phyloP scores from a whole-genome alignment of 2,888 invertebrate genomes.

The Thyatira batis region DNA sequence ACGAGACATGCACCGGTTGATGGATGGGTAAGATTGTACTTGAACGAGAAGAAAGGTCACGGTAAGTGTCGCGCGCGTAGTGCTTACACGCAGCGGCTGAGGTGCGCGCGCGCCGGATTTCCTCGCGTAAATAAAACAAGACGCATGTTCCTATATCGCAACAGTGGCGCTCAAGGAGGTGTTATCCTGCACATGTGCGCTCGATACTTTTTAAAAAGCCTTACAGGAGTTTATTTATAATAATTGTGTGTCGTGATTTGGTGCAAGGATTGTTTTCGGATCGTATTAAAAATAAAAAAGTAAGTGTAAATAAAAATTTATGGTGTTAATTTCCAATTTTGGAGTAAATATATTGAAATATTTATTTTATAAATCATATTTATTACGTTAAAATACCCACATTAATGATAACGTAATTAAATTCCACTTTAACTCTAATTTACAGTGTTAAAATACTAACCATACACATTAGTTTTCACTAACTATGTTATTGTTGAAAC shows the following conservation, averaged over 20 bases:
- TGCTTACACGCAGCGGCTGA: background rate
- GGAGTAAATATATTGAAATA: no score
- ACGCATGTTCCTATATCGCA: constrained; percentile 16
- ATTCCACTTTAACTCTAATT: background rate
- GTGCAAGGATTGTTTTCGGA: background rate
- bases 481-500: background rate
- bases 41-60: background rate
- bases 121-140: constrained; percentile 30
- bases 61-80: background rate
- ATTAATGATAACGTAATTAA: background rate
- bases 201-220: background rate
- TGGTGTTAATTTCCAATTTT: background rate
- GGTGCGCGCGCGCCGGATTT: constrained; percentile 7
- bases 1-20: background rate
- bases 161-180: constrained; percentile 29
- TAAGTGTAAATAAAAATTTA: background rate
- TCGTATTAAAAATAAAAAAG: background rate
- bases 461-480: background rate
- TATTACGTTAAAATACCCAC: background rate
- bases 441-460: background rate
- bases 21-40: background rate
- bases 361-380: no score
- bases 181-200: constrained; percentile 21
- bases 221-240: background rate
- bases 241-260: background rate